Evolutionary conservation across 1,140 invertebrate genomes (phyloP), one percentile per base, ranked within the genome.

Genomic region (Papilio aristodemus): DNA sequence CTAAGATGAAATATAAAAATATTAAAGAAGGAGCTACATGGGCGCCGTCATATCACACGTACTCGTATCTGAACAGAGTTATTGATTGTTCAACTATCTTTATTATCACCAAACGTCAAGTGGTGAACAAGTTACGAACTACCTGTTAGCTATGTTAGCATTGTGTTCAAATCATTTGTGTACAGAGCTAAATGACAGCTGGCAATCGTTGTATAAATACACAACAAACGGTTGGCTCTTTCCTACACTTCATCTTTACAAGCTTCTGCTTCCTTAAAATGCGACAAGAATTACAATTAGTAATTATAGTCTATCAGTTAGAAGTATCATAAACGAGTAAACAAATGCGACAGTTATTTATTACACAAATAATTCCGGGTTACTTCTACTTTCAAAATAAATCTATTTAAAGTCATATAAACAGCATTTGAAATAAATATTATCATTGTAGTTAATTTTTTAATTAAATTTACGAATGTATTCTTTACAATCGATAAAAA

Each of bases 161-260:
- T 14, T 36, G 27, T 32, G n/a, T 38, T 36, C 25, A 58, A 59
- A 59, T 59, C 57, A 36, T 59, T 14, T 36, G 57, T 59, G 25
- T 27, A 58, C 4, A 38, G 25, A 14, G 14, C 6, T 36, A 60
- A 60, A 60, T 38, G 32, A 10, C 27, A 22, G 43, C 19, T 11
- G 4, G 25, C 54, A 32, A 58, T 32, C 25, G n/a, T 1, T 32
- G 25, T 32, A 46, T 41, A 13, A 41, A 41, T 46, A n/a, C n/a
- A 25, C 10, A 54, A 25, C 46, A 54, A 54, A 25, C 22, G 19
- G n/a, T 22, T 54, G 43, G 0, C 14, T 46, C 14, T 43, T 43
- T 8, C 14, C 41, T 22, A 50, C 17, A 50, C 14, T 50, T 50
- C 19, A 50, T 50, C 14, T 43, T 7, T 43, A 8, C 41, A 43